A percentile compares a stretch with the other conserved stretches of the same genome.
These are phyloP conservation scores for Brenthis ino DNA, from an alignment of 2,888 invertebrate species.

Conservation along the genomic window DNA sequence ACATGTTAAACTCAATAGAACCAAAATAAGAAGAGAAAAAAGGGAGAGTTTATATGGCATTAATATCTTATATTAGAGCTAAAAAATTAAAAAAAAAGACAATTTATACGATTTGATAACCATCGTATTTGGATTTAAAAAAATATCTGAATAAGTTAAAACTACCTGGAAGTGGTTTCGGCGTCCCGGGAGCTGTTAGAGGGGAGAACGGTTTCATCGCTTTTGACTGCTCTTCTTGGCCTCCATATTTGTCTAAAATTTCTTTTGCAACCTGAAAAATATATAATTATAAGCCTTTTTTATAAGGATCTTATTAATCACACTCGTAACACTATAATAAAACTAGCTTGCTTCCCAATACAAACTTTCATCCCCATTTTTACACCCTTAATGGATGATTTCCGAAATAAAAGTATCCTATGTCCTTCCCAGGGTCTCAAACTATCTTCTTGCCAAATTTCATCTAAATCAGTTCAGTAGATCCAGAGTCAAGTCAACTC, in stretches of 20 bases:
- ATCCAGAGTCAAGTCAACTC: too few species aligned
- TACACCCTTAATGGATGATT: too few species aligned
- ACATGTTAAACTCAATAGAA: too few species aligned
- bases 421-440: too few species aligned
- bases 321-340: too few species aligned
- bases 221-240: constrained; percentile 64
- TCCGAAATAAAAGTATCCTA: too few species aligned
- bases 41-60: too few species aligned
- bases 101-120: constrained; percentile 31
- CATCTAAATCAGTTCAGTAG: too few species aligned
- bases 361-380: too few species aligned
- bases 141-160: constrained; percentile 34
- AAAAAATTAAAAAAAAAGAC: neutral
- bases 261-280: constrained; percentile 86
- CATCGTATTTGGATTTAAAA: constrained; percentile 25
- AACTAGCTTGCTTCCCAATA: too few species aligned
- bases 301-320: neutral
- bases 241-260: constrained; percentile 92
- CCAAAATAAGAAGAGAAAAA: too few species aligned
- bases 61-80: neutral
- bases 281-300: neutral
- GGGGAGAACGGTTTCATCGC: constrained; percentile 65
- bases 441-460: too few species aligned
- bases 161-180: constrained; percentile 67
- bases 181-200: constrained; percentile 58